Percentiles rank a stretch among this genome's conserved stretches.
Evolutionary conservation across 2,113 vertebrate species (phyloP).

Genomic region (Corvus moneduloides): DNA sequence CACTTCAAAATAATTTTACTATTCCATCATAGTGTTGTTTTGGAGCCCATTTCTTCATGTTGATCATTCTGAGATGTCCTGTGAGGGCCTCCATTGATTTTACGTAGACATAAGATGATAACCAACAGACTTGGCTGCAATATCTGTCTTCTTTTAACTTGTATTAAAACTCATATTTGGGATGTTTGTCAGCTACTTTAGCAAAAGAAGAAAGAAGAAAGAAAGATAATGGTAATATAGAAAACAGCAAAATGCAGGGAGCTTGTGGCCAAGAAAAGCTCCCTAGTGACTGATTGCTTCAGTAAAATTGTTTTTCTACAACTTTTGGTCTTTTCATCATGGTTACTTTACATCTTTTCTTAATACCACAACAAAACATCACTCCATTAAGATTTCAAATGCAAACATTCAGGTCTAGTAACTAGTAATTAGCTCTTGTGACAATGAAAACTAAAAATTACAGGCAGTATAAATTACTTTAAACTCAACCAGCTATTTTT

Average conservation of each 20-base stretch:
- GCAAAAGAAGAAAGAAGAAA: not conserved
- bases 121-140: not conserved
- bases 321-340: not conserved
- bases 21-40: not conserved
- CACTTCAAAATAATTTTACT: not conserved
- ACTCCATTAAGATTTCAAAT: conserved; percentile 14
- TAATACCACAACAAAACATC: not conserved
- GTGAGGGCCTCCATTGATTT: not conserved
- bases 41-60: not conserved
- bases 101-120: not conserved
- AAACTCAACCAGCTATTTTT: conserved; percentile 21
- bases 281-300: not conserved
- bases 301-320: not conserved
- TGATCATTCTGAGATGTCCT: not conserved
- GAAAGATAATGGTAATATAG: not conserved
- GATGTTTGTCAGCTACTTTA: not conserved
- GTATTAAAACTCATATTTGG: not conserved
- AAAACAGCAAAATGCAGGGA: not conserved
- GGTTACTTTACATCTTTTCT: not conserved
- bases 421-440: conserved; percentile 19
- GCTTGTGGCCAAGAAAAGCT: not conserved
- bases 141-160: not conserved
- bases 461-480: conserved; percentile 15
- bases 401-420: not conserved
- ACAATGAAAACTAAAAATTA: conserved; percentile 39